phyloP scores from a whole-genome alignment of 2,888 invertebrate species.

The Marasmarcha lunaedactyla region DNA sequence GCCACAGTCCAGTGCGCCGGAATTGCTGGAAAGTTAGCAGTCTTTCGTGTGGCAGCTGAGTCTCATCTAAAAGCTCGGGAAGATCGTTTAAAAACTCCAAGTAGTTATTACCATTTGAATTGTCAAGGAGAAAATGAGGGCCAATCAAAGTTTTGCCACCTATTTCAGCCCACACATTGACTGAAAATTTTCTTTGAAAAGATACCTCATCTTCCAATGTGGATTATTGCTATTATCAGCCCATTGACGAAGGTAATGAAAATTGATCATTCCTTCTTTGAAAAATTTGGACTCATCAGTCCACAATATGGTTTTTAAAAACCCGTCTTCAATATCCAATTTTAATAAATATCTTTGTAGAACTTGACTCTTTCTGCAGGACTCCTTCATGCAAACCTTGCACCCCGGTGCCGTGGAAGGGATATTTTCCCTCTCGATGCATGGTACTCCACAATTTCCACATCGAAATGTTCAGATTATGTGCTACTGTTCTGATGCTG shows the following conservation, averaged over 20 bases:
- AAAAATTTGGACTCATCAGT: constrained; percentile 10
- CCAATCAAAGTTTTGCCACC: constrained; percentile 1
- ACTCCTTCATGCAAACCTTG: too few species aligned
- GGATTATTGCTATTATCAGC: constrained; percentile 11
- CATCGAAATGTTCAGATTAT: constrained; percentile 10
- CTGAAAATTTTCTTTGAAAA: background rate
- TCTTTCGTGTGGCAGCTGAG: background rate
- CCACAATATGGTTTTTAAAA: too few species aligned
- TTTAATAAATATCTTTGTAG: too few species aligned
- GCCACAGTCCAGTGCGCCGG: background rate
- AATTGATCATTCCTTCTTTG: constrained; percentile 9
- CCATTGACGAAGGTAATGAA: constrained; percentile 13
- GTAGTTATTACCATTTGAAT: background rate
- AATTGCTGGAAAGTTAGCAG: background rate
- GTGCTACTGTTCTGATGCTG: constrained; percentile 10
- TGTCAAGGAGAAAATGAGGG: constrained; percentile 1
- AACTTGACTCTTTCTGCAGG: too few species aligned
- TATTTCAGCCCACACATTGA: constrained; percentile 4
- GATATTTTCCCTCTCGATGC: constrained; percentile 6
- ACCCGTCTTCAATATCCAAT: too few species aligned
- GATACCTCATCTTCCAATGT: constrained; percentile 2
- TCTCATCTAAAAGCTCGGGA: background rate
- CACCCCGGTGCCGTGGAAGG: too few species aligned
- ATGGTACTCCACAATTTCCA: constrained; percentile 11
- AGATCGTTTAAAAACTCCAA: background rate